Conservation (phyloP, 2,888 invertebrate genomes). For the Dastarcus helophoroides region DNA sequence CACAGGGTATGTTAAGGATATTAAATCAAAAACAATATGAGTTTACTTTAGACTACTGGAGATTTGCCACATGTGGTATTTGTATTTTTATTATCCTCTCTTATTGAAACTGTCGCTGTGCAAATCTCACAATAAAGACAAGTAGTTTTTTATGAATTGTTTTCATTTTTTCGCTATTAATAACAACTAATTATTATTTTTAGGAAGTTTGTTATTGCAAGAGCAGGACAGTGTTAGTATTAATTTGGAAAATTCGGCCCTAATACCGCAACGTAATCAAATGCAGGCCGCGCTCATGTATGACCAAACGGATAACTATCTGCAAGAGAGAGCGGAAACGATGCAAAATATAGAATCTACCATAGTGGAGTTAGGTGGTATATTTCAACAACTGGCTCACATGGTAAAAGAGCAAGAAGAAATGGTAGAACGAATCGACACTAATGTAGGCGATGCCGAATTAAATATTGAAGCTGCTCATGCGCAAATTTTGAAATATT, state of each 20-base stretch:
- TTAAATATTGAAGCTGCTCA: constrained; percentile 98
- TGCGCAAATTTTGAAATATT: constrained; percentile 93
- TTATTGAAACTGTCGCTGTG: no score
- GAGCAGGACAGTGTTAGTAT: constrained; percentile 68
- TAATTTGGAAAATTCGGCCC: constrained; percentile 57
- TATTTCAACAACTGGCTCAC: constrained; percentile 89
- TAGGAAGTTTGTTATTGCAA: constrained; percentile 41
- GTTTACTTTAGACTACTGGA: no score
- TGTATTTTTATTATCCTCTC: no score
- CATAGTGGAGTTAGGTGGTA: constrained; percentile 96
- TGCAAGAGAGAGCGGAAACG: constrained; percentile 88
- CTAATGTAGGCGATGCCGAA: constrained; percentile 90
- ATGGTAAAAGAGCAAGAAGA: constrained; percentile 99
- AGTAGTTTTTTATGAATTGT: no score
- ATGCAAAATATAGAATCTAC: constrained; percentile 99
- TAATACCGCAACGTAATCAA: constrained; percentile 36
- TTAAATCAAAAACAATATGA: no score
- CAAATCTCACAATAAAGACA: no score
- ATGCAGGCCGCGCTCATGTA: constrained; percentile 64
- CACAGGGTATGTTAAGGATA: constrained; percentile 31
- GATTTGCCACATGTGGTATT: no score
- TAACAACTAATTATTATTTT: no score
- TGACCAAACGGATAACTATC: constrained; percentile 81
- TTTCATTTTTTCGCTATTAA: no score
- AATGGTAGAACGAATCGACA: constrained; percentile 94